Conservation (phyloP, 2,888 invertebrate genomes). For the Ochropleura plecta region DNA sequence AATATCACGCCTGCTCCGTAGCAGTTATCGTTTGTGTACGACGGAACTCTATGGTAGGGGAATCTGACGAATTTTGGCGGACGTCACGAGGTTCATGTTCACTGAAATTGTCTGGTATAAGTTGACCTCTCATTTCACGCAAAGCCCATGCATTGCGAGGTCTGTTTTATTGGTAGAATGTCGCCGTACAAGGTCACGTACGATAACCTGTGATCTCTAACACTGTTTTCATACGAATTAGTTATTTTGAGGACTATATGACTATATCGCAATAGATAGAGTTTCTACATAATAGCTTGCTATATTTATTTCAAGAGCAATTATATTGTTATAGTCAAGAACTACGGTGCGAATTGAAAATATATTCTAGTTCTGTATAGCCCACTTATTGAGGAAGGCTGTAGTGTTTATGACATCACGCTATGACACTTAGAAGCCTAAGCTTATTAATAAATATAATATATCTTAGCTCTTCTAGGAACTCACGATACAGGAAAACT, state of each 20-base stretch:
- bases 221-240: not conserved
- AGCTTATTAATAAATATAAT: too few relatives aligned
- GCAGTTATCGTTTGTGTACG: not conserved
- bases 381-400: too few relatives aligned
- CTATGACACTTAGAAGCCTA: too few relatives aligned
- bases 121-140: too few relatives aligned
- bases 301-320: too few relatives aligned
- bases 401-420: too few relatives aligned
- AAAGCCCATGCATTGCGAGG: not conserved
- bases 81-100: not conserved
- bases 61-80: not conserved
- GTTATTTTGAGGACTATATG: not conserved
- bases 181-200: not conserved
- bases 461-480: too few relatives aligned
- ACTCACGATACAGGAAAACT: too few relatives aligned
- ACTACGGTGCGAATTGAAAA: too few relatives aligned
- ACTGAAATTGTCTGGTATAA: not conserved
- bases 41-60: slow-evolving; percentile 4
- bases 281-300: too few relatives aligned
- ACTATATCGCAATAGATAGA: not conserved
- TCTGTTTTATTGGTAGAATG: not conserved
- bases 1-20: not conserved
- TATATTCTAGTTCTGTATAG: too few relatives aligned
- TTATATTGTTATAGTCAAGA: too few relatives aligned
- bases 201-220: not conserved